Conservation (phyloP, 2,113 vertebrate species). For the Grammomys dolichurus region DNA sequence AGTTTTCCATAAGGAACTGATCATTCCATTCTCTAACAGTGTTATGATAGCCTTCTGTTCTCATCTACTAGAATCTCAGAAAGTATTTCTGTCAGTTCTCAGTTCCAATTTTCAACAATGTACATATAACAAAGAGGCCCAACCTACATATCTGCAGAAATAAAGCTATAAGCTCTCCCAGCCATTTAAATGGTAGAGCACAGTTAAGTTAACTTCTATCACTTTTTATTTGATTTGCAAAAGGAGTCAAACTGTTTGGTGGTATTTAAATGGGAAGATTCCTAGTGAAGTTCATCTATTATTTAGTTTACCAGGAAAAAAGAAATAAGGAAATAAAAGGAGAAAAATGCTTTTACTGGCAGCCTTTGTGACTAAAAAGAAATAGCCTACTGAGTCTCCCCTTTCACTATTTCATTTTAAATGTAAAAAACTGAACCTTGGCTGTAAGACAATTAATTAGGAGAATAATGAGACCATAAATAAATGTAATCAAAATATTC, state of each 20-base stretch:
- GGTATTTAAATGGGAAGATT: conserved; percentile 10
- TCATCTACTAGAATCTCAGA: neutral
- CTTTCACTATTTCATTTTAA: conserved; percentile 51
- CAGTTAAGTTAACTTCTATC: neutral
- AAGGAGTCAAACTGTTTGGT: neutral
- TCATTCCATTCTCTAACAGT: neutral
- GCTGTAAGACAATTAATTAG: conserved; percentile 47
- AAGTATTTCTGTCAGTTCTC: neutral
- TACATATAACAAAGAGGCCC: neutral
- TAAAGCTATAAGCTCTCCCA: neutral
- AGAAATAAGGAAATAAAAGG: neutral
- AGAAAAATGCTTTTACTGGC: neutral
- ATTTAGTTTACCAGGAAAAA: neutral
- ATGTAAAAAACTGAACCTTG: conserved; percentile 54
- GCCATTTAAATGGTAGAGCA: neutral
- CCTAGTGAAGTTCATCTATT: neutral
- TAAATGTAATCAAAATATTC: neutral
- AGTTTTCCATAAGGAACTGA: neutral
- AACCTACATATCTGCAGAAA: neutral
- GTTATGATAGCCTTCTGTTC: neutral
- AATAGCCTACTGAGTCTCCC: neutral
- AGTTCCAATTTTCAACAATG: neutral
- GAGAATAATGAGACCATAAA: conserved; percentile 42
- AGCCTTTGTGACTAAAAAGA: neutral
- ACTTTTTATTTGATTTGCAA: conserved; percentile 34